These are phyloP conservation scores for Periplaneta americana DNA, from an alignment of 1,140 invertebrate species.

Conservation along the genomic window DNA sequence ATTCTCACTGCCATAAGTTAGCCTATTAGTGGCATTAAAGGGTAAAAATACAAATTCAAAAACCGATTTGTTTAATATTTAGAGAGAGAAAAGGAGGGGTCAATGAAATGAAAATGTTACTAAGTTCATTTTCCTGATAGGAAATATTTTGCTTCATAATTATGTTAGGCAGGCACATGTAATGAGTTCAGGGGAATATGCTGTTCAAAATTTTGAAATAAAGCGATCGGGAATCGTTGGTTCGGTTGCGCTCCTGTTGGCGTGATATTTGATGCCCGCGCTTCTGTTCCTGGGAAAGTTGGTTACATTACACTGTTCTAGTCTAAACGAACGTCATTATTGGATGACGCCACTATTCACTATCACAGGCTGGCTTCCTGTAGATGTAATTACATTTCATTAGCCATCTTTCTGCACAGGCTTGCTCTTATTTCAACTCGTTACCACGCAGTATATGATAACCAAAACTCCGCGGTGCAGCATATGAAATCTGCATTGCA, in stretches of 20 bases:
- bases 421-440: background rate
- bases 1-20: no score
- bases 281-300: background rate
- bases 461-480: background rate
- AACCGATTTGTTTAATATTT: no score
- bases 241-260: background rate
- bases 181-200: no score
- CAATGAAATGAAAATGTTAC: no score
- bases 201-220: background rate
- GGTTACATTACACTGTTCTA: background rate
- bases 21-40: no score
- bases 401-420: background rate
- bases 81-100: no score
- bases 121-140: no score
- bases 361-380: background rate
- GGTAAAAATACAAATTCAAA: no score
- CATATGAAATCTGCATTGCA: background rate
- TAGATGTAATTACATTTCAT: background rate
- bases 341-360: background rate
- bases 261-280: background rate
- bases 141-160: no score
- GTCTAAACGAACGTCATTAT: background rate
- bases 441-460: background rate
- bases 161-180: no score
- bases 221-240: background rate